Conservation (phyloP, 2,888 invertebrate genomes). For the Nesidiocoris tenuis region DNA sequence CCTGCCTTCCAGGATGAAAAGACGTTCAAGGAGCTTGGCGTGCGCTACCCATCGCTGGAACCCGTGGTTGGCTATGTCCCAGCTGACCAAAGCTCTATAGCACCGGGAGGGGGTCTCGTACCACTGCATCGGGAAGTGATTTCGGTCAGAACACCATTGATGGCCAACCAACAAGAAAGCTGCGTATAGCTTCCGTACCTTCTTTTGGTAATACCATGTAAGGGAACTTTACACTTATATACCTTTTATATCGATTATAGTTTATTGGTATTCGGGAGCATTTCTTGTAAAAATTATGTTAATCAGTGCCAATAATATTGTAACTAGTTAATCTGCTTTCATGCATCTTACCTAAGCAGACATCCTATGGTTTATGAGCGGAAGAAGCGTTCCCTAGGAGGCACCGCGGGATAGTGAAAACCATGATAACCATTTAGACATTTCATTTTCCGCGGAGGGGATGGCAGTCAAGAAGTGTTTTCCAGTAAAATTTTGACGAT, state of each 20-base stretch:
- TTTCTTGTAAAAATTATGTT: too few species aligned
- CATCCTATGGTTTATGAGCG: too few species aligned
- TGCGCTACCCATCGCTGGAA: conserved; percentile 11
- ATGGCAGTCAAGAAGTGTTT: too few species aligned
- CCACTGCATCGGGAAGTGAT: conserved; percentile 62
- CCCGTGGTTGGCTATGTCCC: not conserved
- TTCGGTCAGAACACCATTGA: conserved; percentile 69
- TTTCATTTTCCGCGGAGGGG: too few species aligned
- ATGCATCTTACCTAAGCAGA: too few species aligned
- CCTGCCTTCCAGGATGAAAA: conserved; percentile 22
- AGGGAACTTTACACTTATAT: not conserved
- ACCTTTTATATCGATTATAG: not conserved
- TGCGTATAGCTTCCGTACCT: conserved; percentile 61
- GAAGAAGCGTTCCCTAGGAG: too few species aligned
- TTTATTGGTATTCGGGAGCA: too few species aligned
- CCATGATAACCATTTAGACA: too few species aligned
- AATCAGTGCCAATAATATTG: too few species aligned
- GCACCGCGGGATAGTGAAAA: too few species aligned
- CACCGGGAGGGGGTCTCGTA: conserved; percentile 32
- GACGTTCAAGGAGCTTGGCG: conserved; percentile 25
- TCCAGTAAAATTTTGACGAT: too few species aligned
- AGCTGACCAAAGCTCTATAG: conserved; percentile 54
- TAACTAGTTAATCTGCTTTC: too few species aligned
- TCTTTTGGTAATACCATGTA: conserved; percentile 21
- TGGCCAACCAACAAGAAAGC: conserved; percentile 69